Evolutionary conservation across 35 echinoderm and acorn worm species (phyloP), one percentile per base, ranked within the genome.

Genomic region (Apostichopus californicus): DNA sequence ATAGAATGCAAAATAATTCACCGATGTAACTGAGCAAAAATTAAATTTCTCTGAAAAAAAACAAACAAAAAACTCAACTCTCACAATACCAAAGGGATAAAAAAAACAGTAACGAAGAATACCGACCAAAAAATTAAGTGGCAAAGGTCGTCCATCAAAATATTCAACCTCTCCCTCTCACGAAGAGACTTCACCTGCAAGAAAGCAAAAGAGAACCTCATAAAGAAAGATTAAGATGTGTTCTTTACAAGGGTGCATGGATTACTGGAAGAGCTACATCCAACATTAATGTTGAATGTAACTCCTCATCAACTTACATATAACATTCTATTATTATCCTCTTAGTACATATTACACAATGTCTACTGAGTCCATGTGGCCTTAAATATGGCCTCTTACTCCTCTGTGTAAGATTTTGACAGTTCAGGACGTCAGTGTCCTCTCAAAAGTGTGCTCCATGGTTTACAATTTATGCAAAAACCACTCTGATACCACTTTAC

Each of bases 211-310:
- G 22, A 71, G 34, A 87, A 87, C 86, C 59, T 87, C 57, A 71
- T 87, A 87, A 87, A 87, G 86, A 55, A 71, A 52, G 86, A 87
- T 87, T 87, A 87, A 34, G 22, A 52, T 87, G 86, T 87, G 86
- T 52, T 87, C 86, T 87, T 12, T 87, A 56, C 54, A 56, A 63
- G 24, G 13, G 59, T 63, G 25, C 6, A 83, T 53, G 14, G 57
- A 17, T 63, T 9, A 63, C 2, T 60, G 70, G 86, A 57, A 18
- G 86, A 87, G 57, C 57, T 59, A 63, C 86, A 87, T 28, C 57
- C 86, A 87, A 71, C 28, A 58, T 8, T 2, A 87, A 66, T 3
- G 15, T 71, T 87, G 57, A 56, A 28, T 87, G 64, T 87, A 25
- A n/a, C 86, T 87, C 20, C 57, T 56, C 86, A 24, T 87, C 59